Base-by-base conservation (phyloP, 1,140 invertebrate genomes). In the Dysdera silvatica region DNA sequence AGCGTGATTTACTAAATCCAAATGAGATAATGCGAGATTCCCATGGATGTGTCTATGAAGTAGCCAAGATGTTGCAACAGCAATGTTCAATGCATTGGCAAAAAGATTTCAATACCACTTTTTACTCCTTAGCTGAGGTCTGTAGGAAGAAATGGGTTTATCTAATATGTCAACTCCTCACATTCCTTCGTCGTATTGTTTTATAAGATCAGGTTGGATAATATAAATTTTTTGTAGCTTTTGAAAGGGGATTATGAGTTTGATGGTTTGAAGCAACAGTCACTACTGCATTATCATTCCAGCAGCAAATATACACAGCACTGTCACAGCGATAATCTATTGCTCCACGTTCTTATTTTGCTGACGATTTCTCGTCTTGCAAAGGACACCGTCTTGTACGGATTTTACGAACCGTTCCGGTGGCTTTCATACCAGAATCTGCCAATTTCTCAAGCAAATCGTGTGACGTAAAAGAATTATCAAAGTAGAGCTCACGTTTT, bases 391-490 rank as follows among this genome's bases (percentile, higher is more conserved):
- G 14, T 26, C 23, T 23, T 16, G 48, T 31, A 1, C 4, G 1
- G 31, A 28, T 51, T 51, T 51, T 3, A 12, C 48, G 23, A 29
- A 51, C 31, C 18, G 48, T 51, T 4, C 28, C 48, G 2, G 23
- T 23, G 16, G 48, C 48, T 31, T 28, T 24, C 31, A 51, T 51
- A 1, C 31, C 31, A 1, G 14, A 23, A 51, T 20, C 12, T 28
- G 48, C 31, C 18, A 51, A 23, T 51, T 51, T 10, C 1, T 28
- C 26, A 40, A 58, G 16, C 56, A 58, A 32, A 47, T 58, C 32
- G 32, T 58, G 51, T 16, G 41, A 52, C 29, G 56, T 58, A 23
- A 58, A 58, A 52, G 51, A 47, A 28, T 52, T 52, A 2, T 51
- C 40, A 23, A 58, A 58, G 31, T n/a, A 45, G 23, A 45, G 7